Base-by-base conservation (phyloP, 2,888 invertebrate species). In the Aphelenchoides bicaudatus region DNA sequence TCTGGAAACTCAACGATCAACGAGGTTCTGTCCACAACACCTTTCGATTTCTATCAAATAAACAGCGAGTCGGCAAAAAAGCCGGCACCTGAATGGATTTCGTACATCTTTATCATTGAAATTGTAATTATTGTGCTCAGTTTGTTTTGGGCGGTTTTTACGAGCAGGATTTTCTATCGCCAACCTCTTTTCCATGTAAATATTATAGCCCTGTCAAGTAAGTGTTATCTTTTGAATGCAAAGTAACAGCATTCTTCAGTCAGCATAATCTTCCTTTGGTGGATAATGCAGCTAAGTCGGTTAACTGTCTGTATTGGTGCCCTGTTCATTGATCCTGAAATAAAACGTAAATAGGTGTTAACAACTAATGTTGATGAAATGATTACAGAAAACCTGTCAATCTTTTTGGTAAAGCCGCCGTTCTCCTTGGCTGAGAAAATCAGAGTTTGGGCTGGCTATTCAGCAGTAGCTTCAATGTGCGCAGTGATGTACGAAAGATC, bases 151-250 rank as follows among this genome's bases (percentile, higher is more conserved):
- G 10, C 23, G 6, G 6, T 43, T 8, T 8, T 43, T 25, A n/a
- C 25, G 16, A 25, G 21, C 23, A 43, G n/a, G 8, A 43, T 43
- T 8, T 43, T 43, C 43, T 6, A 8, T n/a, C 6, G 43, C 16
- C 43, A 25, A n/a, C 43, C 43, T 6, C 10, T 43, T n/a, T 6
- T 43, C n/a, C 43, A 43, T n/a, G 43, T 43, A n/a, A 43, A 43
- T 43, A 6, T n/a, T n/a, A n/a, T n/a, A n/a, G n/a, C n/a, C n/a
- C n/a, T n/a, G n/a, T n/a, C n/a, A n/a, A n/a, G n/a, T n/a, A n/a
- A n/a, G n/a, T n/a, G n/a, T n/a, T n/a, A n/a, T 43, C 43, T 19
- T 43, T n/a, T 8, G 43, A n/a, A 43, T 43, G 6, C 10, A 19
- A 19, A 25, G 10, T 8, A 43, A 43, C 43, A 43, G 16, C 8